Base-by-base conservation (phyloP, 2,797 vertebrate genomes). In the Lacerta viridis region DNA sequence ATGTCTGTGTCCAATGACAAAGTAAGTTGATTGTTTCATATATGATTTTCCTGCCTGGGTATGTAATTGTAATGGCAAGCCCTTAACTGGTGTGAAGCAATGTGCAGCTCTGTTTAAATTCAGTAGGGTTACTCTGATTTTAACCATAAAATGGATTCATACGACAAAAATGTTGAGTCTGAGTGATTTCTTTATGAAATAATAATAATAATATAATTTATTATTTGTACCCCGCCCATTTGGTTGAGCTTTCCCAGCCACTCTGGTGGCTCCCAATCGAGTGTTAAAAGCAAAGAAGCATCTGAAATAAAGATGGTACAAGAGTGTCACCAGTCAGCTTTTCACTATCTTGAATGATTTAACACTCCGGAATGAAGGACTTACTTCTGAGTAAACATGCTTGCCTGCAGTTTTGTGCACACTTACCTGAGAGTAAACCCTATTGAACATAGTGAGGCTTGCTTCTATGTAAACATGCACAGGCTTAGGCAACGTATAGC, bases 21-120 rank as follows among this genome's bases (percentile, higher is more conserved):
- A 98, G 98, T 98, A 97, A 96, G 97, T 85, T 74, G 33, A 17
- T 90, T 94, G 43, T 61, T 92, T 92, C 84, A 66, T 61, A 9
- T 36, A 4, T 78, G 29, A 29, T 91, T 91, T 59, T 89, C 64
- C 3, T 90, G 5, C n/a, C 17, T 36, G 89, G 64, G 4, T 66
- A 0, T 43, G 83, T 68, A 50, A 64, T 71, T 92, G 59, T 85
- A 74, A 88, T 15, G 33, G 7, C 33, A 61, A 78, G 5, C 43
- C 27, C 11, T 33, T 68, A 85, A 36, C 17, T 50, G 39, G 7
- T 27, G 59, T 18, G 29, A 84, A 59, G 11, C 7, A n/a, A 25
- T 25, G 71, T 50, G 20, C 23, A 1, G 75, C 85, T 66, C 50
- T 68, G 5, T 87, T 82, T 81, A 81, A 17, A 27, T 79, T 71